phyloP scores from a whole-genome alignment of 1,140 invertebrate species.

The Anastrepha obliqua region DNA sequence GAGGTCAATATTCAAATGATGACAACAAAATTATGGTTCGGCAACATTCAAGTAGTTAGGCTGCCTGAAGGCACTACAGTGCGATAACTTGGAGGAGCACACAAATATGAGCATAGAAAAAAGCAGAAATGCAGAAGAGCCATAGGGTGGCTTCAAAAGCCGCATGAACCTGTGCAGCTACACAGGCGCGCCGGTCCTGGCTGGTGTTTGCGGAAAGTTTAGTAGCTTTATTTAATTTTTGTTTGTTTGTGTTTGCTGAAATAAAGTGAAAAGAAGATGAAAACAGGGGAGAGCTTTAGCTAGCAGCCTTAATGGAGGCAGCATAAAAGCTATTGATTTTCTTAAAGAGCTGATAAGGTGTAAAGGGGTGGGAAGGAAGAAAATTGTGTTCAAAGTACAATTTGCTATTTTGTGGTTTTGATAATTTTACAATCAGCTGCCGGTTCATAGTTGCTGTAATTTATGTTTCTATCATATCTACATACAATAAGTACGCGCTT shows the following conservation, averaged over 20 bases:
- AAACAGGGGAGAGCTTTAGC: neutral
- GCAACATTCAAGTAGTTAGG: conserved; percentile 51
- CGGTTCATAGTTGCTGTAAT: too few relatives aligned
- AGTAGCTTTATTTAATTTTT: conserved; percentile 40
- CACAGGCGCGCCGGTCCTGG: neutral
- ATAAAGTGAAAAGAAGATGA: conserved; percentile 27
- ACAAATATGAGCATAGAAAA: neutral
- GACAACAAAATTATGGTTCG: conserved; percentile 50
- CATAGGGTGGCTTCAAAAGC: neutral
- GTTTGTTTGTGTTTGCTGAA: neutral
- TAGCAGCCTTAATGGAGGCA: neutral
- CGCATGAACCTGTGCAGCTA: neutral
- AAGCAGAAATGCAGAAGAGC: neutral
- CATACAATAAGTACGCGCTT: too few relatives aligned
- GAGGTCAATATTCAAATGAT: conserved; percentile 53
- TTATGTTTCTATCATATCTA: too few relatives aligned
- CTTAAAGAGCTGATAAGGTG: neutral
- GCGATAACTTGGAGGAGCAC: conserved; percentile 1
- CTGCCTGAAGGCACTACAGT: neutral
- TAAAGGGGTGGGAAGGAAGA: too few relatives aligned
- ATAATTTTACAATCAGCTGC: too few relatives aligned
- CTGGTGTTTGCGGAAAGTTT: conserved; percentile 43
- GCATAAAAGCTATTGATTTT: conserved; percentile 47
- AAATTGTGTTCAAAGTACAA: too few relatives aligned
- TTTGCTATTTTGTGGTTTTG: too few relatives aligned